Percentiles rank a stretch among this genome's conserved stretches.
These are phyloP conservation scores for Elachura formosa DNA, from an alignment of 2,113 vertebrate species.

Conservation along the genomic window DNA sequence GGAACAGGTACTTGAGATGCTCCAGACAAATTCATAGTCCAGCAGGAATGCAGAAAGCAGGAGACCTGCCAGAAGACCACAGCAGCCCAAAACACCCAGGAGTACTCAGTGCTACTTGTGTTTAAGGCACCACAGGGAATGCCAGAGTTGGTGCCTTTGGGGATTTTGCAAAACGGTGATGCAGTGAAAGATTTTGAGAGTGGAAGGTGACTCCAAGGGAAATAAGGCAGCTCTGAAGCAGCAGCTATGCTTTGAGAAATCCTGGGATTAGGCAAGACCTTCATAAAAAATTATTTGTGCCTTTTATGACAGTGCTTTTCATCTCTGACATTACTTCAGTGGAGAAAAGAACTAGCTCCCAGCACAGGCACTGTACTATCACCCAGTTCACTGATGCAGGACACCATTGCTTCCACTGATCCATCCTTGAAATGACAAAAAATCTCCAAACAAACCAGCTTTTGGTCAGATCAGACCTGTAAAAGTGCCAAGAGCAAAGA, in stretches of 20 bases:
- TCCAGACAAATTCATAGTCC: background rate
- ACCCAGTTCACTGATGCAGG: background rate
- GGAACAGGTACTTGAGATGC: background rate
- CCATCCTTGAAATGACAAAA: background rate
- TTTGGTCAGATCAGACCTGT: background rate
- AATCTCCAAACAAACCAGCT: background rate
- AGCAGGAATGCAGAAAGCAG: background rate
- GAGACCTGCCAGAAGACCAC: background rate
- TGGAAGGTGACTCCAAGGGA: background rate
- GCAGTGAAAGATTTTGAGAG: background rate
- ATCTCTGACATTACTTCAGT: fast-evolving
- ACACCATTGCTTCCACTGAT: background rate
- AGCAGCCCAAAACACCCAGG: background rate
- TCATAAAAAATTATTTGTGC: background rate
- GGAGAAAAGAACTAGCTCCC: background rate
- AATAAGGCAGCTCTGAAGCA: background rate
- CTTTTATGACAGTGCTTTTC: background rate
- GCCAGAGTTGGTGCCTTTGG: background rate
- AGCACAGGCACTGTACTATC: background rate
- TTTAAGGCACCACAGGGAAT: background rate
- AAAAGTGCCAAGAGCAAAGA: background rate
- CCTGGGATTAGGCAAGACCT: background rate
- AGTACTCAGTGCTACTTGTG: background rate
- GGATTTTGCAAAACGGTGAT: background rate
- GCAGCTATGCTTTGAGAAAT: background rate